Evolutionary conservation across 2,797 vertebrate genomes (phyloP).

Genomic region (Hephaestus fuliginosus): DNA sequence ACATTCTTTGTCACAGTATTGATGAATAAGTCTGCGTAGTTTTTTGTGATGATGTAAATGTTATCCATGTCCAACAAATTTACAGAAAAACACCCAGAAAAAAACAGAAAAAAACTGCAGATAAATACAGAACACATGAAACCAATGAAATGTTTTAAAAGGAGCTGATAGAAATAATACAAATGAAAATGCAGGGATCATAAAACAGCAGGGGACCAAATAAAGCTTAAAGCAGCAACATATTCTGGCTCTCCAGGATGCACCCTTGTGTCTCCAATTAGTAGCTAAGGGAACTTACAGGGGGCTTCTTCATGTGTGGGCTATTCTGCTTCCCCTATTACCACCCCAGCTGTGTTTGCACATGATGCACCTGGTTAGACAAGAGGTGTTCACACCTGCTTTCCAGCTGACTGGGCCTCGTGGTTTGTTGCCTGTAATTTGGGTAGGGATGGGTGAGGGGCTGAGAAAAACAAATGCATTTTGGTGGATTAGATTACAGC

Average conservation of each 20-base stretch:
- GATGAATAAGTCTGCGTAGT: neutral
- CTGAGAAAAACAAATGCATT: conserved; percentile 86
- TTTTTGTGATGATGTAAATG: no score
- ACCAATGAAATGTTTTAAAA: no score
- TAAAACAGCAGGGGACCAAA: no score
- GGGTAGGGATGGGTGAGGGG: conserved; percentile 76
- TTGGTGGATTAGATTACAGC: conserved; percentile 90
- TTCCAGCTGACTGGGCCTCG: conserved; percentile 84
- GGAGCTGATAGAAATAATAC: no score
- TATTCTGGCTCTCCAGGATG: neutral
- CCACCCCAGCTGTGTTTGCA: conserved; percentile 56
- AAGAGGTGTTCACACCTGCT: conserved; percentile 85
- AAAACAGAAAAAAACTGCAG: no score
- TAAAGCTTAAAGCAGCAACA: no score
- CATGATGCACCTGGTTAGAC: conserved; percentile 27
- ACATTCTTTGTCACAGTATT: neutral
- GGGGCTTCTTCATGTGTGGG: neutral
- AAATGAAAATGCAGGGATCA: no score
- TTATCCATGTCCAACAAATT: no score
- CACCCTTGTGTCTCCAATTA: neutral
- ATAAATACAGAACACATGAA: no score
- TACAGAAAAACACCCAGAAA: no score
- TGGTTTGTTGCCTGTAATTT: conserved; percentile 76
- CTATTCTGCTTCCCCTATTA: neutral
- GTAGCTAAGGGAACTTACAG: neutral